These are phyloP conservation scores for Epinephelus malabaricus DNA, from an alignment of 2,797 vertebrate genomes.

Conservation along the genomic window DNA sequence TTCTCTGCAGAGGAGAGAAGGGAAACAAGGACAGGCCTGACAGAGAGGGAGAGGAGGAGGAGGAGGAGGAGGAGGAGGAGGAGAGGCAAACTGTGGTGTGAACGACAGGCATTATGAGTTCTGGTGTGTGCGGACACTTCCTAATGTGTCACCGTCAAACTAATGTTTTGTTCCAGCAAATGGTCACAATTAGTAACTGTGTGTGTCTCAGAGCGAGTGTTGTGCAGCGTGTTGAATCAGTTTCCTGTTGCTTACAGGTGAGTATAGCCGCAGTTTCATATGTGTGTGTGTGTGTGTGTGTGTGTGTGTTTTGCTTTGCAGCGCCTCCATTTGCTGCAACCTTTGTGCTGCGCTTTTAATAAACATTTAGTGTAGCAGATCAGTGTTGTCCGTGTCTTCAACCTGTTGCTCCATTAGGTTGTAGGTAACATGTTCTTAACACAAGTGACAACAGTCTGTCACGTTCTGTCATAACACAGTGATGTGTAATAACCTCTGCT, in stretches of 20 bases:
- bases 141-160: constrained; percentile 35
- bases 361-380: neutral
- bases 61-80: neutral
- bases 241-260: constrained; percentile 44
- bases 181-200: constrained; percentile 41
- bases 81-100: constrained; percentile 6
- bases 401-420: neutral
- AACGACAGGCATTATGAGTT: constrained; percentile 12
- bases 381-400: neutral
- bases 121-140: neutral
- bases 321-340: constrained; percentile 4
- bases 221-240: constrained; percentile 13
- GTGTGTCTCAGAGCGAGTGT: constrained; percentile 23
- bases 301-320: neutral
- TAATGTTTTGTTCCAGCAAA: constrained; percentile 38
- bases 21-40: constrained; percentile 33
- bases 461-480: constrained; percentile 4
- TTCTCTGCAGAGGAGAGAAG: constrained; percentile 26
- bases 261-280: constrained; percentile 24
- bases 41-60: neutral
- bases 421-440: constrained; percentile 1
- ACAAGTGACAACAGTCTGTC: neutral
- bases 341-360: constrained; percentile 21
- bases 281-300: constrained; percentile 1
- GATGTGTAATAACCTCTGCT: neutral